Evolutionary conservation across 2,888 invertebrate species (phyloP).

Genomic region (Phortica magna): DNA sequence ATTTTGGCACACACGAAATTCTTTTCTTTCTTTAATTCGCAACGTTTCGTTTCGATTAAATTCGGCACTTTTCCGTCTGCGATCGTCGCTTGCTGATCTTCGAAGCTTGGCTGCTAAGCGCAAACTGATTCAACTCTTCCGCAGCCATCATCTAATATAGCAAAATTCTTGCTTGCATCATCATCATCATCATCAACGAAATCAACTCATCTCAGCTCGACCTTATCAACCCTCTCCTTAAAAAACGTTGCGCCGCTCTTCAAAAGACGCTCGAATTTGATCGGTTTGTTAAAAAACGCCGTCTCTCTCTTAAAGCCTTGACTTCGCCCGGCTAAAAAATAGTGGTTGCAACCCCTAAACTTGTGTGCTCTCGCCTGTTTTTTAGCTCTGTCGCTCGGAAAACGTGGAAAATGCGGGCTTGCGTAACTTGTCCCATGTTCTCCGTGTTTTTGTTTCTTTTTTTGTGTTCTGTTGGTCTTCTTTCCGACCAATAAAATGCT

Average conservation of each 20-base stretch:
- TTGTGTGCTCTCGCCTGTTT: conserved; percentile 25
- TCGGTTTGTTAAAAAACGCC: conserved; percentile 53
- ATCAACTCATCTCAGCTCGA: not conserved
- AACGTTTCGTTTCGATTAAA: conserved; percentile 27
- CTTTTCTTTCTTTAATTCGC: conserved; percentile 37
- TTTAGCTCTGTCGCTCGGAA: conserved; percentile 51
- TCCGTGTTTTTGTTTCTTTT: conserved; percentile 42
- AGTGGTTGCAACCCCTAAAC: conserved; percentile 53
- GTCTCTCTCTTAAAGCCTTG: conserved; percentile 21
- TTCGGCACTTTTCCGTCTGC: not conserved
- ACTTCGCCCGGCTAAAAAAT: conserved; percentile 12
- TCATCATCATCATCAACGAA: not conserved
- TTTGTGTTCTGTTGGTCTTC: conserved; percentile 42
- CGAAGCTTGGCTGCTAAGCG: conserved; percentile 75
- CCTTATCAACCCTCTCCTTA: conserved; percentile 17
- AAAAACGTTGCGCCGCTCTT: not conserved
- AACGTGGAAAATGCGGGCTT: conserved; percentile 51
- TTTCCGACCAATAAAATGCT: conserved; percentile 71
- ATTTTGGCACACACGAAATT: conserved; percentile 22
- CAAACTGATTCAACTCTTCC: conserved; percentile 77
- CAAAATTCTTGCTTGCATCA: conserved; percentile 49
- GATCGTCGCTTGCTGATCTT: conserved; percentile 52
- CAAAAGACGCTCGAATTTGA: conserved; percentile 24
- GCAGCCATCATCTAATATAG: conserved; percentile 68
- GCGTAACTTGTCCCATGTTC: conserved; percentile 48